Evolutionary conservation across 2,888 invertebrate genomes (phyloP), one percentile per base, ranked within the genome.

Genomic region (Pyrrhosoma nymphula): DNA sequence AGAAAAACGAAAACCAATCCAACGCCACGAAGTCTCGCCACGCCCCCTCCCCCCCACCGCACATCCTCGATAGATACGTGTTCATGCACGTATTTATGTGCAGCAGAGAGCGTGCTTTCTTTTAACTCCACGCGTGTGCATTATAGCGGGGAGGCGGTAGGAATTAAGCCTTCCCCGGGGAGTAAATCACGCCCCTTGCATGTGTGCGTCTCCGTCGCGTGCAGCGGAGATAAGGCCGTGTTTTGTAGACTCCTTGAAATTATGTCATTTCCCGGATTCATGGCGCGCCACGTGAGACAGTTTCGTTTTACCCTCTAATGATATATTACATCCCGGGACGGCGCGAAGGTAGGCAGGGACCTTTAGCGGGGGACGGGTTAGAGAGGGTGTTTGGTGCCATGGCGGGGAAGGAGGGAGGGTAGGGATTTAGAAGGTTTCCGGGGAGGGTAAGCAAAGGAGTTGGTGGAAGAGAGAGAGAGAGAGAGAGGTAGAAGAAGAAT

Each of bases 171-270:
- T 26, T 88, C 39, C 55, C 18, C 26, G 47, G 47, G 63, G 63
- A 69, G 93, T 93, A 75, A 93, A 93, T 93, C 93, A 93, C 93
- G 39, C 69, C 47, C 69, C 30, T 35, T 47, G 93, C 93, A 69
- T 93, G 93, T 75, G 93, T 93, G 93, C 93, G 39, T 91, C 63
- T 69, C 82, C 16, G 82, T 82, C 82, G 82, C 69, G 89, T 47
- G 39, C 75, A 47, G n/a, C 16, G 69, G 35, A 91, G 91, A 91
- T 91, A 91, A 93, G 75, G 69, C 69, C 93, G 93, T 93, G 69
- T 93, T 93, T 69, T 93, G 93, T 69, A 20, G 93, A 93, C 93
- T 93, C 93, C 93, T 93, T 69, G 93, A 93, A 93, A 93, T 93
- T 93, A 69, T 93, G 93, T 93, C 69, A 69, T 93, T 93, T 93